Conservation (phyloP, 2,797 vertebrate genomes). For the Sarcophilus harrisii region DNA sequence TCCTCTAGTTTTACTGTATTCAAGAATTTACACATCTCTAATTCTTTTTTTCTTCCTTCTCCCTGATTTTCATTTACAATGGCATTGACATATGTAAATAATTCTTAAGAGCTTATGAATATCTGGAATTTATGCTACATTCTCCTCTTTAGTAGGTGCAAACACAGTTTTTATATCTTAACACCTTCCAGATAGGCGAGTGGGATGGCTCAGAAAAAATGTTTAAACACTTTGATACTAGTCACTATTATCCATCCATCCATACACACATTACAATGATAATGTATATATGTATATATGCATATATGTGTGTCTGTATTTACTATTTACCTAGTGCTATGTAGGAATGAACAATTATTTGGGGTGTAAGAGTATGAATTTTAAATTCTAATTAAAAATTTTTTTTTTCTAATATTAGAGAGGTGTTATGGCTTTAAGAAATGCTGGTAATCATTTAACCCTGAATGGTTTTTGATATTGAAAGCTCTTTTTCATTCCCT, state of each 20-base stretch:
- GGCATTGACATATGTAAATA: neutral
- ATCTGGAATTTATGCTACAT: neutral
- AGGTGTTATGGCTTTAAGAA: neutral
- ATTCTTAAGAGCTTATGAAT: neutral
- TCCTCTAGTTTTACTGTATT: conserved; percentile 35
- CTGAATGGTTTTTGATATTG: neutral
- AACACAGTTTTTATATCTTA: accelerated
- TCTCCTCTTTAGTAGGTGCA: neutral
- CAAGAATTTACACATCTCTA: neutral
- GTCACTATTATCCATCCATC: accelerated
- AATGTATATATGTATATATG: neutral
- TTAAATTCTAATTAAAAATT: neutral
- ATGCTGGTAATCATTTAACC: neutral
- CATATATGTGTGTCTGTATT: neutral
- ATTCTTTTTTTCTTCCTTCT: conserved; percentile 10
- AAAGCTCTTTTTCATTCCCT: neutral
- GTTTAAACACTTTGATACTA: neutral
- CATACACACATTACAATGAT: neutral
- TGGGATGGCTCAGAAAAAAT: neutral
- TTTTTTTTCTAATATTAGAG: neutral
- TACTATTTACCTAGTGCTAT: neutral
- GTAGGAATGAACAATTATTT: neutral
- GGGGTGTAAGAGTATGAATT: neutral
- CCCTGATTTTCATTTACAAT: neutral
- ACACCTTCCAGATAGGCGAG: neutral